Evolutionary conservation across 2,888 invertebrate species (phyloP).

Genomic region (Erynnis tages): DNA sequence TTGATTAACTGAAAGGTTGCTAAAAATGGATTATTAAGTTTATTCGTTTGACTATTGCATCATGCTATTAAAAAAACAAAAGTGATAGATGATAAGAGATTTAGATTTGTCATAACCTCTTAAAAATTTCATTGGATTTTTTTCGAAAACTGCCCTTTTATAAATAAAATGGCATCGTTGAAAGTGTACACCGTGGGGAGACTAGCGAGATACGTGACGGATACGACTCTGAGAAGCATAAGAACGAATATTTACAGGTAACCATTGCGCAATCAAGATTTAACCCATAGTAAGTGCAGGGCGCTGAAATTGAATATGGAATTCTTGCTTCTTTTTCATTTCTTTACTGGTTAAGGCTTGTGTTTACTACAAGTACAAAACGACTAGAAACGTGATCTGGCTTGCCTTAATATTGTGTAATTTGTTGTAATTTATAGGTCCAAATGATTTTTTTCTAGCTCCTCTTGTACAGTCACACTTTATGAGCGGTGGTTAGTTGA

Average conservation of each 20-base stretch:
- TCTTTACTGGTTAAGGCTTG: not conserved
- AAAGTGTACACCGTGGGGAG: conserved; percentile 72
- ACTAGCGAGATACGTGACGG: conserved; percentile 71
- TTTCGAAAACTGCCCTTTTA: conserved; percentile 13
- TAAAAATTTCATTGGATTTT: conserved; percentile 8
- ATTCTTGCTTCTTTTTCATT: not conserved
- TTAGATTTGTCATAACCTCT: conserved; percentile 15
- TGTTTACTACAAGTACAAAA: no score
- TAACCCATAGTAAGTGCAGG: conserved; percentile 44
- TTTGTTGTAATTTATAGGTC: no score
- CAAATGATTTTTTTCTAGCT: no score
- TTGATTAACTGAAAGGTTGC: no score
- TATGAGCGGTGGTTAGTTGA: no score
- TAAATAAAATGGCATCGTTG: conserved; percentile 71
- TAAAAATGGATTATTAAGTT: not conserved
- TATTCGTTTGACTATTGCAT: conserved; percentile 6
- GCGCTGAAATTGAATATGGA: conserved; percentile 14
- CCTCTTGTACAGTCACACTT: no score
- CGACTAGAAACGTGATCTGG: no score
- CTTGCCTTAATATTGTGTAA: no score
- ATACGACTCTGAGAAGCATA: conserved; percentile 65
- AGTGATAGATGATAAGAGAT: conserved; percentile 12
- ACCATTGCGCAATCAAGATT: conserved; percentile 68
- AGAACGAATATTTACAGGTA: conserved; percentile 73
- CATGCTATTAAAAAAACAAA: conserved; percentile 9